Evolutionary conservation across 1,140 invertebrate genomes (phyloP).

Genomic region (Sarcophaga bullata): DNA sequence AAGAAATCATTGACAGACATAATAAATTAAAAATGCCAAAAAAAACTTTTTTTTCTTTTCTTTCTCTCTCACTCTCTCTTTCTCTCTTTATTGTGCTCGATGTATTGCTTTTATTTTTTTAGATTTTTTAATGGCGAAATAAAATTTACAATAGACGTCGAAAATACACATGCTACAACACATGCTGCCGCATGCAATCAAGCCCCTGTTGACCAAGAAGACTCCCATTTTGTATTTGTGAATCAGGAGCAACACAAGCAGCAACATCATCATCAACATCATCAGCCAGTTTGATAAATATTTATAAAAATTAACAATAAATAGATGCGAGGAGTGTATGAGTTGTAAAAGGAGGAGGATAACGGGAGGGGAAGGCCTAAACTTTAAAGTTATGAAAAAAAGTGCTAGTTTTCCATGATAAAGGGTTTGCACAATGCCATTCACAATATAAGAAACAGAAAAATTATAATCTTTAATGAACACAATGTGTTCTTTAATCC

Average conservation of each 20-base stretch:
- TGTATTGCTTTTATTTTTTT: constrained; percentile 18
- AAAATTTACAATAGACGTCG: background rate
- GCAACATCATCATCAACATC: too few relatives aligned
- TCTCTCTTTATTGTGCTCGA: background rate
- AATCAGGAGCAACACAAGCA: too few relatives aligned
- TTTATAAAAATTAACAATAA: constrained; percentile 20
- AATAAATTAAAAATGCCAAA: constrained; percentile 61
- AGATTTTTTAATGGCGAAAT: constrained; percentile 17
- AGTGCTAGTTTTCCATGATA: too few relatives aligned
- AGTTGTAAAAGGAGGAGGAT: background rate
- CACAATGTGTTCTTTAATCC: too few relatives aligned
- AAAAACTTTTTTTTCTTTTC: background rate
- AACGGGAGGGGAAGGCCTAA: too few relatives aligned
- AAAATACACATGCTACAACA: background rate
- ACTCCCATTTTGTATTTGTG: too few relatives aligned
- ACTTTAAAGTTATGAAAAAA: too few relatives aligned
- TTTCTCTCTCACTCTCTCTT: background rate
- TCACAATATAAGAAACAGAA: too few relatives aligned
- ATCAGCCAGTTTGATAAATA: constrained; percentile 20
- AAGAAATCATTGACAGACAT: constrained; percentile 65
- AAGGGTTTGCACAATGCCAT: too few relatives aligned
- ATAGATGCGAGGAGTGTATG: background rate
- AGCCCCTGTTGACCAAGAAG: background rate
- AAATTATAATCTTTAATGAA: too few relatives aligned
- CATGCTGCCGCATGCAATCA: background rate